Conservation (phyloP, 2,888 invertebrate species). For the Polia nebulosa region DNA sequence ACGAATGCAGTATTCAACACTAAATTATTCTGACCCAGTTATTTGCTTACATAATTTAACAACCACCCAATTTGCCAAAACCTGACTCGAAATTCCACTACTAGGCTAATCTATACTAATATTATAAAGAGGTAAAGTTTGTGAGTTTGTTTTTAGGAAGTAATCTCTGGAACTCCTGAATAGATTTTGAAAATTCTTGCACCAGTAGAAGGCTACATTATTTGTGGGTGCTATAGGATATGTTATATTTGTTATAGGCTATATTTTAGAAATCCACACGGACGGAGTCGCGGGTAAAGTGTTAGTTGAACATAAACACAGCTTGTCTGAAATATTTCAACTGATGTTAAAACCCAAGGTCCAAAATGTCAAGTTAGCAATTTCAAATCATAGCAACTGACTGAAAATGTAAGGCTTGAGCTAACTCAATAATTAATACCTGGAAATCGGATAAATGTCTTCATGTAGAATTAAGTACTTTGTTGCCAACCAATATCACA, state of each 20-base stretch:
- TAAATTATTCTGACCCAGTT: slow-evolving; percentile 18
- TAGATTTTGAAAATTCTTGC: too few relatives aligned
- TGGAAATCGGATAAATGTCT: too few relatives aligned
- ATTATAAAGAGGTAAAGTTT: too few relatives aligned
- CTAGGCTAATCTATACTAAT: too few relatives aligned
- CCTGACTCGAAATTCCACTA: slow-evolving; percentile 8
- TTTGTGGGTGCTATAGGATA: too few relatives aligned
- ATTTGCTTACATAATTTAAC: slow-evolving; percentile 20
- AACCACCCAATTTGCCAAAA: slow-evolving; percentile 13
- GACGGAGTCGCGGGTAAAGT: too few relatives aligned
- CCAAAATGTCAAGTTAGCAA: slow-evolving; percentile 7
- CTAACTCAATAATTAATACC: neutral
- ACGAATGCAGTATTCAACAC: neutral
- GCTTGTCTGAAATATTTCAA: slow-evolving; percentile 7
- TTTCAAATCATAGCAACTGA: slow-evolving; percentile 15
- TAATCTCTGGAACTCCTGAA: too few relatives aligned
- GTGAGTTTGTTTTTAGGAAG: too few relatives aligned
- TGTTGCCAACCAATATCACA: neutral
- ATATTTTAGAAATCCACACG: too few relatives aligned
- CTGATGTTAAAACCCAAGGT: neutral
- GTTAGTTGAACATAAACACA: slow-evolving; percentile 28
- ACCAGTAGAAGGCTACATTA: too few relatives aligned
- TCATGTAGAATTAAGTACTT: neutral
- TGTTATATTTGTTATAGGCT: too few relatives aligned
- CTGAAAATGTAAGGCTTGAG: slow-evolving; percentile 6